Conservation (phyloP, 2,888 invertebrate genomes). For the Eupithecia vulgata region DNA sequence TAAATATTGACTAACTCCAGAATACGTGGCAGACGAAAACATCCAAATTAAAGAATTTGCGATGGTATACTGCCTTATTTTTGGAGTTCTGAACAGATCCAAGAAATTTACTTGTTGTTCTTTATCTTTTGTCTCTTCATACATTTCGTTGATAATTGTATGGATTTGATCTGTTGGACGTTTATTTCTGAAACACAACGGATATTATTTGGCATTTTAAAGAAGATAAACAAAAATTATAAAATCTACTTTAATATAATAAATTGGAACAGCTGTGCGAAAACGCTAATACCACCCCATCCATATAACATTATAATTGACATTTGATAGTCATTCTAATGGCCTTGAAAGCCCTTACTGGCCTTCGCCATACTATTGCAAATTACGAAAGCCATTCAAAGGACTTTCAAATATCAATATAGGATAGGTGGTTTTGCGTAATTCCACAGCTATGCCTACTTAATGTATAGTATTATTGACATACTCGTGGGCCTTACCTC, state of each 20-base stretch:
- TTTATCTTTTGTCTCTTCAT: constrained; percentile 47
- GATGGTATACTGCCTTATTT: constrained; percentile 87
- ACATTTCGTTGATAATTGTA: constrained; percentile 60
- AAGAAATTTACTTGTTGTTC: constrained; percentile 57
- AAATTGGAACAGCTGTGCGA: no score
- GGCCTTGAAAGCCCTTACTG: no score
- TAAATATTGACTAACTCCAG: constrained; percentile 91
- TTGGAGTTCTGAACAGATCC: constrained; percentile 87
- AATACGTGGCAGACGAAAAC: constrained; percentile 91
- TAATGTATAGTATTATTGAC: not conserved
- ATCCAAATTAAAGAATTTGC: constrained; percentile 89
- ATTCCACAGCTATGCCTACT: no score
- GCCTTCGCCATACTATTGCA: no score
- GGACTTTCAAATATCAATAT: not conserved
- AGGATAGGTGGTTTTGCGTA: no score
- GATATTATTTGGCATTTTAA: no score
- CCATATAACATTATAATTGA: no score
- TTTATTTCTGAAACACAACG: constrained; percentile 76
- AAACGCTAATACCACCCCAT: no score
- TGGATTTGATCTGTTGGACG: constrained; percentile 66
- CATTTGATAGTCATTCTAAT: no score
- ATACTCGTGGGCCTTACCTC: constrained; percentile 51
- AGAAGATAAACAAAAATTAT: not conserved
- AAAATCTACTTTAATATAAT: no score
- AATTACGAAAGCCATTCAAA: no score